Base-by-base conservation (phyloP, 2,888 invertebrate genomes). In the Pasiphila rectangulata region DNA sequence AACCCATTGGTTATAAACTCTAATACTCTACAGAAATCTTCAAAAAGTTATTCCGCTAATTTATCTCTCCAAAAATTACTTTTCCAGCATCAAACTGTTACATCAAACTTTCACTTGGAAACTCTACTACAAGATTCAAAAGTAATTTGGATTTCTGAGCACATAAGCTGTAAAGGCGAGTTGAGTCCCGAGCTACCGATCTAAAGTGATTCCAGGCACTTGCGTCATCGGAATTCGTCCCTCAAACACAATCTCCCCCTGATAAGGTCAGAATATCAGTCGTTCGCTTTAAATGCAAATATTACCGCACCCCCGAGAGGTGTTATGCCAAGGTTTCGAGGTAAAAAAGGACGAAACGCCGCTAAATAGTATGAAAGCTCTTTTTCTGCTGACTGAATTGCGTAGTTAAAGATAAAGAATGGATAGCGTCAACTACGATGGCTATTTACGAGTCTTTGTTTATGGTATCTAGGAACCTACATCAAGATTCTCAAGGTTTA, bases 221-320 rank as follows among this genome's bases (percentile, higher is more conserved):
- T 64, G 74, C 73, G 74, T 78, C 81, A 76, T 79, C 80, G 75
- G 72, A 77, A 77, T 72, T 75, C 72, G 73, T 73, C 76, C 80
- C 77, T 77, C 75, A 79, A 80, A 81, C 77, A 80, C 83, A 81
- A 83, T 85, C 83, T 83, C 72, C 73, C 67, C 66, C 76, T 78
- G 86, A 87, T 85, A 85, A 86, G 83, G 84, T 83, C 83, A 79
- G 75, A 78, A 83, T 83, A 84, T 83, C 83, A 83, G 79, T 79
- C 80, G 82, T 81, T 85, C 86, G 83, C 78, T 87, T 83, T 87
- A 87, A 86, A 87, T 87, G 87, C 86, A 85, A 87, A 86, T 87
- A 83, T 79, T 73, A 86, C 81, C 76, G 84, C 76, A 72, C 86
- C 83, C 85, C 52, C 57, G 86, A 83, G 87, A 81, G 83, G 83